Percentiles rank a stretch among this genome's conserved stretches.
Conservation (phyloP, 1,140 invertebrate species). For the Nixonia krombeini region DNA sequence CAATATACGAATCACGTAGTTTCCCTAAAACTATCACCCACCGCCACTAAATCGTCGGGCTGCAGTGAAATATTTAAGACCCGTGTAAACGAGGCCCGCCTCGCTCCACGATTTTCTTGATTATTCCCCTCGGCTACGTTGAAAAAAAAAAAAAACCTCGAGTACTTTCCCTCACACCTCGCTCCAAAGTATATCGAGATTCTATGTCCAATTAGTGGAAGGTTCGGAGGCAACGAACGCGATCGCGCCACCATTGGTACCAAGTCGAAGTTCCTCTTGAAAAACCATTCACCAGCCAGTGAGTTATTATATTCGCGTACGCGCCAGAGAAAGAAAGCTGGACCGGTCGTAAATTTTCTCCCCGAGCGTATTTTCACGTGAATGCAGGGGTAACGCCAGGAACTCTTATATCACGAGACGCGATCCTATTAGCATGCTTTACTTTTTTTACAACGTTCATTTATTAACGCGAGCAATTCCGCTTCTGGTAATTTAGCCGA, state of each 20-base stretch:
- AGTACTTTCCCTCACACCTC: background rate
- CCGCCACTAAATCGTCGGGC: too few species aligned
- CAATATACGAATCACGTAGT: too few species aligned
- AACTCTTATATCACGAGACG: too few species aligned
- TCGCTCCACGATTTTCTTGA: constrained; percentile 1
- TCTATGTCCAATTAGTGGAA: background rate
- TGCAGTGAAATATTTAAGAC: constrained; percentile 13
- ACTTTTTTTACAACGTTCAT: background rate
- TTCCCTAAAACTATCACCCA: too few species aligned
- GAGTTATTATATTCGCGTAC: background rate
- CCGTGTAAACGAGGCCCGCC: background rate
- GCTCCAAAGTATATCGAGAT: background rate
- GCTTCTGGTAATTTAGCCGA: too few species aligned
- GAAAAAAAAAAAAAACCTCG: constrained; percentile 5
- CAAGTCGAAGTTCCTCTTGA: background rate
- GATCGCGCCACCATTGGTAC: too few species aligned
- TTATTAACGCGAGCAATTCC: too few species aligned
- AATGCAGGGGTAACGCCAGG: constrained; percentile 6
- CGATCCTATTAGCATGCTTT: background rate
- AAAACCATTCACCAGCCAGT: background rate
- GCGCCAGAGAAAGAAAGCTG: background rate
- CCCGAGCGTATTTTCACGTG: background rate
- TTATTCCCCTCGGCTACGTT: constrained; percentile 7
- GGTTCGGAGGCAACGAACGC: background rate
- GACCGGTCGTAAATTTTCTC: constrained; percentile 10